Evolutionary conservation across 2,113 vertebrate species (phyloP), one percentile per base, ranked within the genome.

Genomic region (Dromas ardeola): DNA sequence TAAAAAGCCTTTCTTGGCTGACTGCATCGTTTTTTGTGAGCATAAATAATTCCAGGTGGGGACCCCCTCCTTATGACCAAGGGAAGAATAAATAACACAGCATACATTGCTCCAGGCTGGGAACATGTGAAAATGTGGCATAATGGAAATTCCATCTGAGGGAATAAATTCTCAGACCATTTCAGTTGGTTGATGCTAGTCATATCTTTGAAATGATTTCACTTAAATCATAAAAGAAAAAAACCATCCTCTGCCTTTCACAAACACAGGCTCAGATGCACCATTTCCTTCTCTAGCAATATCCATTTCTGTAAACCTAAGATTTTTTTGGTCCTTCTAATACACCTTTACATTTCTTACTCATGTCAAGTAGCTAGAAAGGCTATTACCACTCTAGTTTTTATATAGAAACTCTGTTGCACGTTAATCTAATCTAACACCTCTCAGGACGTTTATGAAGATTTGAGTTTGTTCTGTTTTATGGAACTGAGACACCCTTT

Each of bases 101-200:
- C 10, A 45, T 58, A 20, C 8, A 17, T 79, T 71, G 26, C 42
- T 88, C 7, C n/a, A 63, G 66, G 18, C 52, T 76, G 34, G 14
- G 23, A 84, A 40, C 7, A 85, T 34, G 58, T 42, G 71, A 91
- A 91, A 94, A 82, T 47, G 47, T 32, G 69, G 49, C 66, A 40
- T 76, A 74, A 89, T 89, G 74, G 70, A 91, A 96, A 82, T 91
- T 85, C 40, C 61, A 40, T 81, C n/a, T 58, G 30, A 94, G 36
- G 16, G 38, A 94, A 90, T 89, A 82, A 80, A 90, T 95, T 90
- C 30, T 92, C 36, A 76, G 53, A 40, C 14, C 11, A 22, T 86
- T 96, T 95, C 65, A 79, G 32, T 3, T 63, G 14, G 47, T 67
- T 40, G 43, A 69, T 59, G 34, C 15, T 78, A 56, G 36, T 62